Conservation (phyloP, 2,888 invertebrate genomes). For the Podotricha telesiphe region DNA sequence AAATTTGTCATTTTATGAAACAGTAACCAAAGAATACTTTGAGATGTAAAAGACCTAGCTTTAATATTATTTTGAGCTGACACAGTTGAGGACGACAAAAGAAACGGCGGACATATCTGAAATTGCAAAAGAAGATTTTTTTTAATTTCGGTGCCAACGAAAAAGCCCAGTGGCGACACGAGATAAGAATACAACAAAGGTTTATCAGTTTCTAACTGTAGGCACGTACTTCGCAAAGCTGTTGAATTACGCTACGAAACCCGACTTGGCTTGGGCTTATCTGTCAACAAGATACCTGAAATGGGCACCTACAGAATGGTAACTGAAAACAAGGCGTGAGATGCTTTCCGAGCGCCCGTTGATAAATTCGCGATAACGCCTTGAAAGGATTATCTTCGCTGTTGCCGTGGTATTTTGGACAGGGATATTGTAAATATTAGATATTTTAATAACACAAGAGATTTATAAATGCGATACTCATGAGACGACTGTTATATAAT, state of each 20-base stretch:
- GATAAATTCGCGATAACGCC: constrained; percentile 43
- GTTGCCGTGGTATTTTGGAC: constrained; percentile 15
- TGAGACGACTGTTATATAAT: no score
- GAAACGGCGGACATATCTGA: constrained; percentile 42
- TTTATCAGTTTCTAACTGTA: constrained; percentile 60
- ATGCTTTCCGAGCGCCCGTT: constrained; percentile 41
- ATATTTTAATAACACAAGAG: neutral
- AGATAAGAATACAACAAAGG: constrained; percentile 71
- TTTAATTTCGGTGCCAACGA: constrained; percentile 57
- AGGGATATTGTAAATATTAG: constrained; percentile 7
- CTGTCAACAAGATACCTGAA: constrained; percentile 68
- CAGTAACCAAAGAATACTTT: constrained; percentile 11
- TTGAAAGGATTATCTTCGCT: constrained; percentile 6
- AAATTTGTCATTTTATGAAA: constrained; percentile 5
- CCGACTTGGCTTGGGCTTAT: constrained; percentile 71
- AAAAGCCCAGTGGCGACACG: constrained; percentile 54
- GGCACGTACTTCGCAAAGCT: constrained; percentile 66
- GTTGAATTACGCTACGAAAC: constrained; percentile 62
- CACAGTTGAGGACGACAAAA: constrained; percentile 31
- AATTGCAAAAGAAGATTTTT: constrained; percentile 51
- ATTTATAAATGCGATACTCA: neutral
- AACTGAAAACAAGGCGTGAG: constrained; percentile 47
- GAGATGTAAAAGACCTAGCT: neutral
- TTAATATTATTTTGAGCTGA: constrained; percentile 36
- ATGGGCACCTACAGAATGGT: constrained; percentile 47